phyloP scores from a whole-genome alignment of 2,113 vertebrate genomes.

The Ahaetulla prasina region DNA sequence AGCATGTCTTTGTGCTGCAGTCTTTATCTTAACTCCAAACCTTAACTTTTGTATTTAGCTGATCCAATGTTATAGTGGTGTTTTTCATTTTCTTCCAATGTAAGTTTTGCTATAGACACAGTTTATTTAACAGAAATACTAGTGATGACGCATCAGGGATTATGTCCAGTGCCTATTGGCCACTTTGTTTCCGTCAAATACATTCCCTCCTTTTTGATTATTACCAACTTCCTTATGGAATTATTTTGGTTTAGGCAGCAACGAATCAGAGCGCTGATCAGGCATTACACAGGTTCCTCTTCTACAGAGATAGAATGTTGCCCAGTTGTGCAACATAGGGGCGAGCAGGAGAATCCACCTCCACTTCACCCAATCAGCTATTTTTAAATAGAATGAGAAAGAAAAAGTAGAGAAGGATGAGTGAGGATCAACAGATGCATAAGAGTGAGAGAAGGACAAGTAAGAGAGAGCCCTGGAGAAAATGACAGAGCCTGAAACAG shows the following conservation, averaged over 20 bases:
- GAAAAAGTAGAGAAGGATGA: not conserved
- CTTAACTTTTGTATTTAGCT: not conserved
- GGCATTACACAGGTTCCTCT: not conserved
- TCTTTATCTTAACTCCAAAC: not conserved
- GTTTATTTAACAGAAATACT: not conserved
- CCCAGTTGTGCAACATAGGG: not conserved
- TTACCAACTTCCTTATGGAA: not conserved
- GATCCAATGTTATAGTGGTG: not conserved
- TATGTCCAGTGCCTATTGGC: not conserved
- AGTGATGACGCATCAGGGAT: not conserved
- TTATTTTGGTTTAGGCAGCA: not conserved
- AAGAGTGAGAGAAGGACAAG: too few relatives aligned
- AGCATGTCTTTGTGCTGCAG: not conserved
- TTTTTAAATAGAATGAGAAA: not conserved
- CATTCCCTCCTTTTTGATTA: not conserved
- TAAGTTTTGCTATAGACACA: not conserved
- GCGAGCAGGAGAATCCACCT: not conserved
- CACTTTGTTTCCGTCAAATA: not conserved
- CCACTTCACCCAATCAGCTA: not conserved
- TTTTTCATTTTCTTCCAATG: not conserved
- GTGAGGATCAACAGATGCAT: not conserved
- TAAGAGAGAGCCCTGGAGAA: too few relatives aligned
- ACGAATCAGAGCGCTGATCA: not conserved
- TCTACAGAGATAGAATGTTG: not conserved
- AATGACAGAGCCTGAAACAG: too few relatives aligned